Conservation (phyloP, 2,113 vertebrate species). For the Aegithalos caudatus region DNA sequence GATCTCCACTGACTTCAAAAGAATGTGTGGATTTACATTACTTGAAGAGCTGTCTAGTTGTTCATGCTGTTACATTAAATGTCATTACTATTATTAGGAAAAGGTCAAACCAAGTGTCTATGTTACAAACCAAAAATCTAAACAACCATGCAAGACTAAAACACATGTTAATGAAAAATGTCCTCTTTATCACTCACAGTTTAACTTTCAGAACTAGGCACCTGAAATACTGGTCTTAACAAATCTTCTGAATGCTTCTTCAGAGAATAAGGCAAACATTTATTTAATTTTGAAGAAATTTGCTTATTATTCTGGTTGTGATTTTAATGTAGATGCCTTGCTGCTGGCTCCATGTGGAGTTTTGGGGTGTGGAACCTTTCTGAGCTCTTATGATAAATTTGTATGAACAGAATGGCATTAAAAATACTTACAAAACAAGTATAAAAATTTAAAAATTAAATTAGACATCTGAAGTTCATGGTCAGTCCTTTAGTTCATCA, state of each 20-base stretch:
- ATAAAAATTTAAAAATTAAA: not conserved
- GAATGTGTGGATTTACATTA: conserved; percentile 40
- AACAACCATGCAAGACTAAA: not conserved
- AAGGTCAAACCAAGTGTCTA: not conserved
- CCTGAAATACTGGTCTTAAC: not conserved
- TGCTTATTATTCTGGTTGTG: not conserved
- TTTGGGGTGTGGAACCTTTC: not conserved
- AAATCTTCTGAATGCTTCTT: not conserved
- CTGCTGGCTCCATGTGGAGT: not conserved
- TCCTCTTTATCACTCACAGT: not conserved
- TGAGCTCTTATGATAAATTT: not conserved
- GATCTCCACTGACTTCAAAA: conserved; percentile 27
- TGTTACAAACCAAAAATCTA: not conserved
- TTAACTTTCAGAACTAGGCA: not conserved
- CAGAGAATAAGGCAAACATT: not conserved
- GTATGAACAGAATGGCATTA: not conserved
- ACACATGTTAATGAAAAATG: not conserved
- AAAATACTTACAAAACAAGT: not conserved
- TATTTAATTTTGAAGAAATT: not conserved
- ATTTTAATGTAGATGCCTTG: not conserved
- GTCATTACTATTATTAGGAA: conserved; percentile 24
- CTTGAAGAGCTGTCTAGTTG: not conserved
- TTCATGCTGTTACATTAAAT: conserved; percentile 12
- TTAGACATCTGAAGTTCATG: not conserved
- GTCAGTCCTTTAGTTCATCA: not conserved